Evolutionary conservation across 2,888 invertebrate species (phyloP).

Genomic region (Agrotis puta): DNA sequence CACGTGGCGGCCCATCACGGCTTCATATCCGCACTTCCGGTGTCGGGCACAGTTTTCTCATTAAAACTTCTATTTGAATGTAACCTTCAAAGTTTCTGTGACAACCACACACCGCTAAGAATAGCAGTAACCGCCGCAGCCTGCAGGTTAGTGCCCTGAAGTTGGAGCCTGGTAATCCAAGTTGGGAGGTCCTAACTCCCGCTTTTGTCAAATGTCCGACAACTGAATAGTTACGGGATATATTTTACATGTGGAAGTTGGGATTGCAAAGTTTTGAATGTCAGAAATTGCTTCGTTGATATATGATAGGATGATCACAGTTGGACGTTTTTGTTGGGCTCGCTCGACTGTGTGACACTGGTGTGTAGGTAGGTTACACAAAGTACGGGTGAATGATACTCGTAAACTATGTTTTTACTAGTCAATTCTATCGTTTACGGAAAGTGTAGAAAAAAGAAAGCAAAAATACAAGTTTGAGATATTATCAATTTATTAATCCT

Average conservation of each 20-base stretch:
- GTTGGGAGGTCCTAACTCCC: conserved; percentile 55
- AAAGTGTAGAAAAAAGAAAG: background rate
- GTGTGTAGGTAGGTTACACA: background rate
- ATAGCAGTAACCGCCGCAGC: conserved; percentile 50
- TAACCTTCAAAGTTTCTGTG: conserved; percentile 55
- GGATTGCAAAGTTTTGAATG: conserved; percentile 46
- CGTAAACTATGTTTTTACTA: background rate
- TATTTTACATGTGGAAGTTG: conserved; percentile 64
- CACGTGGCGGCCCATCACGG: conserved; percentile 30
- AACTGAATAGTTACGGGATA: conserved; percentile 47
- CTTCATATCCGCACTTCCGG: conserved; percentile 31
- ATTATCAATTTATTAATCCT: no score
- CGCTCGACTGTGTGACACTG: background rate
- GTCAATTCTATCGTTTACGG: background rate
- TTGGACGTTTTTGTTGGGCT: background rate
- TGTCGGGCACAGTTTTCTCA: conserved; percentile 51
- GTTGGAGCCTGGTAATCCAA: conserved; percentile 60
- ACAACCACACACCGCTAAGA: conserved; percentile 56
- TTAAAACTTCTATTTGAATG: conserved; percentile 63
- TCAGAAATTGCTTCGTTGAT: conserved; percentile 40
- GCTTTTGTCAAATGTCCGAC: conserved; percentile 63
- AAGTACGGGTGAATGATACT: background rate
- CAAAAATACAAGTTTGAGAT: background rate
- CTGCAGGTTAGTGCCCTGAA: conserved; percentile 46
- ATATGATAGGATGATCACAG: conserved; percentile 18